Evolutionary conservation across 2,888 invertebrate genomes (phyloP), one percentile per base, ranked within the genome.

Genomic region (Agrotis clavis): DNA sequence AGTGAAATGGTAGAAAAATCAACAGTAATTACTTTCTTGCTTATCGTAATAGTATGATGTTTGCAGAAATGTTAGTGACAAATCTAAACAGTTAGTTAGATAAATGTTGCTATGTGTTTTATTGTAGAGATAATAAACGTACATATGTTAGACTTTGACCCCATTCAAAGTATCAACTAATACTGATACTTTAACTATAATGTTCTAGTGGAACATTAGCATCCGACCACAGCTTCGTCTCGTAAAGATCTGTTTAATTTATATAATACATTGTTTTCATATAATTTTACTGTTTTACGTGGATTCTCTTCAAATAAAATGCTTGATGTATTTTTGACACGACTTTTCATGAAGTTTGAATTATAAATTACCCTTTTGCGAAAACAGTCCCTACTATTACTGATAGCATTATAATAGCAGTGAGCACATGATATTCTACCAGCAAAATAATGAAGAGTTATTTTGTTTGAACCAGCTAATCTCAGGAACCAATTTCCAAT

Each of bases 101-200:
- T 35, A 35, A 19, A n/a, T 57, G 35, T 57, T 35, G 57, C 57
- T 57, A 30, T 30, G 30, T n/a, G 35, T n/a, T 57, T 57, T 57
- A 13, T 57, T n/a, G 35, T n/a, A 57, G 13, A n/a, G 35, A 57
- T 30, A 57, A 35, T 35, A 13, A 57, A n/a, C 3, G 1, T 14
- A n/a, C 3, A 1, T 14, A 35, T 35, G 6, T 57, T 35, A 6
- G 2, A 35, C 56, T 57, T 57, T 57, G 35, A 57, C 13, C n/a
- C 57, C 1, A 0, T 9, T 56, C 56, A 13, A 56, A 30, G 30
- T n/a, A 4, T 35, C 5, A n/a, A 57, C 9, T 30, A 25, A 30
- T 56, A 56, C 35, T 57, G 6, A 35, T 35, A n/a, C n/a, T 13
- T 2, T n/a, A 6, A 35, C 57, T 35, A 5, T 35, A 25, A 41